Evolutionary conservation across 1,140 invertebrate species (phyloP), one percentile per base, ranked within the genome.

Genomic region (Panagrolaimus sp.): DNA sequence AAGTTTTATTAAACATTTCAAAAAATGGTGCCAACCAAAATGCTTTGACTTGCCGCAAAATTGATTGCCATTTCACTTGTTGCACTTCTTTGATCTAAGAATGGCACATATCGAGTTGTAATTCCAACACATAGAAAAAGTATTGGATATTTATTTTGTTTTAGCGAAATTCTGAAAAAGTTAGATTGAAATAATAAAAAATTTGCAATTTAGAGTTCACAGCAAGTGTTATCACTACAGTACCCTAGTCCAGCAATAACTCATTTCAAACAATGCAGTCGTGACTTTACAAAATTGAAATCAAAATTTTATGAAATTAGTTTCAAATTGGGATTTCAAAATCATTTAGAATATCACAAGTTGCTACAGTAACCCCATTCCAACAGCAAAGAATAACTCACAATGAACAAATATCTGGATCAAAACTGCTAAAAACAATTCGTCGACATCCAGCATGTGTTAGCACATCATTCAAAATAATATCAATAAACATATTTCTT

Each of bases 391-490:
- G n/a, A n/a, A n/a, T n/a, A n/a, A 53, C 75, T 53, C 66, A 78
- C 77, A 78, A 72, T 23, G 72, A 48, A 63, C 77, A 78, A 38
- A 78, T 74, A 68, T 78, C 77, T 9, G 77, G 76, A 71, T 78
- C 71, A 62, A 78, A 78, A 38, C 51, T 70, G 0, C 72, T 74
- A 67, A 78, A 74, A 62, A 78, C 68, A 20, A 77, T 70, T 23
- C 77, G 48, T 43, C 81, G 70, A 2, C 68, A 65, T 13, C 70
- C 72, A 14, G 82, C 81, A 63, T 75, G 47, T 20, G 76, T 76
- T 11, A 83, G 43, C n/a, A 83, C 71, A 25, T 79, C 76, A 7
- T 71, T 68, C 5, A 83, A 67, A 65, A 83, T 83, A 20, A 78
- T 72, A 64, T 83, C 81, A 11, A 80, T 63, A 63, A 74, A 80